Base-by-base conservation (phyloP, 2,888 invertebrate species). In the Sussaba pulchella region DNA sequence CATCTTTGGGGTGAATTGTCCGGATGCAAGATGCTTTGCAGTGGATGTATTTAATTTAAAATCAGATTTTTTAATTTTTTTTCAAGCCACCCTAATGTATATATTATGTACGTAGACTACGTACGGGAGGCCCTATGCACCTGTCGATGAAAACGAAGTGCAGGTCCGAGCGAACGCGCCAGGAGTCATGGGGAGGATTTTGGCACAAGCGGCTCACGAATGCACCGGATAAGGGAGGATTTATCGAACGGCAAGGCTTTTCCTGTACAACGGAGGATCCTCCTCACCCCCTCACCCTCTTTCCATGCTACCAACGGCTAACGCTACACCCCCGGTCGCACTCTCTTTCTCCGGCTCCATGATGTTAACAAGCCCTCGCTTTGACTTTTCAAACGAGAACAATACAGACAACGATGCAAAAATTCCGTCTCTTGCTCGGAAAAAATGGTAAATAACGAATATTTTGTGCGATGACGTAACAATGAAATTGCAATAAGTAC, bases 211-310 rank as follows among this genome's bases (percentile, higher is more conserved):
- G 50, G 73, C 70, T 61, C 77, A 70, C 70, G 80, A 69, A 69
- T 73, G 69, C 47, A 74, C 50, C 77, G 81, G 81, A 81, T 81
- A 81, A 81, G 77, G 77, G 77, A 81, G 77, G 77, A 81, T 81
- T 81, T 81, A 81, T 81, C 81, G 77, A 64, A 72, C 69, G 59
- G 70, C 73, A 77, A 67, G 69, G 73, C 66, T 81, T 77, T 70
- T 73, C 57, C 39, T 52, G 77, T 70, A 57, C 31, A 81, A 73
- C 69, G 24, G 47, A 74, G 78, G 72, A 69, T 74, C 76, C 64
- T n/a, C n/a, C n/a, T n/a, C n/a, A n/a, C n/a, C n/a, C n/a, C n/a
- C n/a, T n/a, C n/a, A n/a, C n/a, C n/a, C n/a, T n/a, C 66, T 50
- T 61, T 31, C 2, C 31, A 21, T 47, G 31, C 9, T 77, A 57